Conservation (phyloP, 2,888 invertebrate species). For the Lottia gigantea region DNA sequence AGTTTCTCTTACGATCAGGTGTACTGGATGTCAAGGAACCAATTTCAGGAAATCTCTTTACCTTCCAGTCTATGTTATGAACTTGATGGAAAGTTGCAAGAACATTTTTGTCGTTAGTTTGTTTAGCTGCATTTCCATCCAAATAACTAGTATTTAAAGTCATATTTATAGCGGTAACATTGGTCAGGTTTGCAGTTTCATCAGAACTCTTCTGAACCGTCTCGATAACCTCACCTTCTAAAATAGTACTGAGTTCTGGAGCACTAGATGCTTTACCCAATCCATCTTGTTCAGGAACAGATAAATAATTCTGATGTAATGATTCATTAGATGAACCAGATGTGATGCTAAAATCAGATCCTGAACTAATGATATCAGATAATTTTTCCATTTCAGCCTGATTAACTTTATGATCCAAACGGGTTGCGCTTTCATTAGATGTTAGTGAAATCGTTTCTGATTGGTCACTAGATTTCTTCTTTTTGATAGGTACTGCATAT, state of each 20-base stretch:
- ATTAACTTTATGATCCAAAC: background rate
- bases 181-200: background rate
- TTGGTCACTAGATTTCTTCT: constrained; percentile 14
- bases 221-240: background rate
- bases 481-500: constrained; percentile 22
- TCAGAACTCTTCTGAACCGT: too few relatives aligned
- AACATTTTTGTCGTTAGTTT: too few relatives aligned
- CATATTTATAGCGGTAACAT: background rate
- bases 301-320: background rate
- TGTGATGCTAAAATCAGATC: background rate
- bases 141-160: background rate
- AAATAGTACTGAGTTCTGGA: background rate
- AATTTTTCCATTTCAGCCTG: background rate
- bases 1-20: background rate
- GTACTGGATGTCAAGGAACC: background rate
- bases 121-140: background rate
- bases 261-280: constrained; percentile 1
- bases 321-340: constrained; percentile 1
- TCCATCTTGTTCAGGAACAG: background rate
- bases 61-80: too few relatives aligned
- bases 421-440: background rate
- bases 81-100: too few relatives aligned
- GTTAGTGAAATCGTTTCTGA: background rate
- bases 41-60: too few relatives aligned
- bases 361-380: background rate